A percentile compares a stretch with the other conserved stretches of the same genome.
Evolutionary conservation across 2,113 vertebrate species (phyloP).

Genomic region (Prionailurus bengalensis): DNA sequence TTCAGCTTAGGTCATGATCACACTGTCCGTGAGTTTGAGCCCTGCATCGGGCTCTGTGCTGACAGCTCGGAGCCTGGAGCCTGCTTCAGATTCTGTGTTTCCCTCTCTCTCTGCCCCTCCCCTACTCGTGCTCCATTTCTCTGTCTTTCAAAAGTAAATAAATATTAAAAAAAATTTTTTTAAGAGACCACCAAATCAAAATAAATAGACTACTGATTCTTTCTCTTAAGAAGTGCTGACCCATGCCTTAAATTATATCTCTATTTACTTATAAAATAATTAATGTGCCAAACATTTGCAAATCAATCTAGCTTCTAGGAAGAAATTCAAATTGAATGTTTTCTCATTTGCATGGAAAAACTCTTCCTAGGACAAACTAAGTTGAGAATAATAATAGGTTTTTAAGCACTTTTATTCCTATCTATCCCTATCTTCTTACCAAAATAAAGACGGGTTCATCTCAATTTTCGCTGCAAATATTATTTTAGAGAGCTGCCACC

Average conservation of each 20-base stretch:
- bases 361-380: conserved; percentile 62
- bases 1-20: too few species aligned
- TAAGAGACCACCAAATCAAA: conserved; percentile 3
- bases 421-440: conserved; percentile 64
- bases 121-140: too few species aligned
- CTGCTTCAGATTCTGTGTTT: too few species aligned
- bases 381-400: conserved; percentile 55
- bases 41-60: too few species aligned
- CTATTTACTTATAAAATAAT: conserved; percentile 59
- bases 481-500: conserved; percentile 76
- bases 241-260: conserved; percentile 60
- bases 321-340: conserved; percentile 69
- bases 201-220: neutral
- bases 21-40: too few species aligned
- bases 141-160: too few species aligned
- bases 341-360: conserved; percentile 59
- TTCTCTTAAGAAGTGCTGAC: conserved; percentile 6
- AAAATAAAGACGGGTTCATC: conserved; percentile 74
- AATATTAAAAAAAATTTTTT: neutral
- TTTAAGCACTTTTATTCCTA: conserved; percentile 76
- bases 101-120: too few species aligned
- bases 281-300: conserved; percentile 57
- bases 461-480: conserved; percentile 79
- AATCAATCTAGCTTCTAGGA: conserved; percentile 69
- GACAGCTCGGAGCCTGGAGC: too few species aligned